Conservation (phyloP, 2,888 invertebrate species). For the Tineola bisselliella region DNA sequence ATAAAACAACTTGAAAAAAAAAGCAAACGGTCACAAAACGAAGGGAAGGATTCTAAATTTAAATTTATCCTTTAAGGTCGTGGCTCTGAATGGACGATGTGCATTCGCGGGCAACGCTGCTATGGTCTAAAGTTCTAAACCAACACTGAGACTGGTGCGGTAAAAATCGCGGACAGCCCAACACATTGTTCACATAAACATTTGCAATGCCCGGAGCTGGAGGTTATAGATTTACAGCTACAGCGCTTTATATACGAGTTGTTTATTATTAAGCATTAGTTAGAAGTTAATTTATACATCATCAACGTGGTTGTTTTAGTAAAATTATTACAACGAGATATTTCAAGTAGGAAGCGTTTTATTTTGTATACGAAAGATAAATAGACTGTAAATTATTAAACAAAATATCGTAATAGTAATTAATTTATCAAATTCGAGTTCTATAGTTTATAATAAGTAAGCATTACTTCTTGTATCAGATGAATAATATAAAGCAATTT, state of each 20-base stretch:
- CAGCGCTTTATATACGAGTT: constrained; percentile 15
- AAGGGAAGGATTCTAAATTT: constrained; percentile 56
- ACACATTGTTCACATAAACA: constrained; percentile 56
- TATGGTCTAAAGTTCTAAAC: constrained; percentile 54
- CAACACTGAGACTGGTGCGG: constrained; percentile 35
- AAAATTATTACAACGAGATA: too few relatives aligned
- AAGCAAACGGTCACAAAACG: constrained; percentile 31
- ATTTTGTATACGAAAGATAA: too few relatives aligned
- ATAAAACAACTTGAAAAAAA: constrained; percentile 21
- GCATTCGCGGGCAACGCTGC: constrained; percentile 56
- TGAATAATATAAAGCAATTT: too few relatives aligned
- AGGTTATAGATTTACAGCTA: constrained; percentile 22
- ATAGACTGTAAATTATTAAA: too few relatives aligned
- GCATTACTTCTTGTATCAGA: too few relatives aligned
- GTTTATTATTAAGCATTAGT: background rate
- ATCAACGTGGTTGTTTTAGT: too few relatives aligned
- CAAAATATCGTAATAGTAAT: too few relatives aligned
- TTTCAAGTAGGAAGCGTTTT: too few relatives aligned
- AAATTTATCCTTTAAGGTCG: constrained; percentile 39
- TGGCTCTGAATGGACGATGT: constrained; percentile 18
- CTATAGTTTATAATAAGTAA: too few relatives aligned
- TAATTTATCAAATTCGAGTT: background rate
- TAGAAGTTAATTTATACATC: background rate
- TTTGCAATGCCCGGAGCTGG: constrained; percentile 31
- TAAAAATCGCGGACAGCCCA: constrained; percentile 48